Percentiles rank a stretch among this genome's conserved stretches.
These are phyloP conservation scores for Euwallacea similis DNA, from an alignment of 1,140 invertebrate genomes.

Conservation along the genomic window DNA sequence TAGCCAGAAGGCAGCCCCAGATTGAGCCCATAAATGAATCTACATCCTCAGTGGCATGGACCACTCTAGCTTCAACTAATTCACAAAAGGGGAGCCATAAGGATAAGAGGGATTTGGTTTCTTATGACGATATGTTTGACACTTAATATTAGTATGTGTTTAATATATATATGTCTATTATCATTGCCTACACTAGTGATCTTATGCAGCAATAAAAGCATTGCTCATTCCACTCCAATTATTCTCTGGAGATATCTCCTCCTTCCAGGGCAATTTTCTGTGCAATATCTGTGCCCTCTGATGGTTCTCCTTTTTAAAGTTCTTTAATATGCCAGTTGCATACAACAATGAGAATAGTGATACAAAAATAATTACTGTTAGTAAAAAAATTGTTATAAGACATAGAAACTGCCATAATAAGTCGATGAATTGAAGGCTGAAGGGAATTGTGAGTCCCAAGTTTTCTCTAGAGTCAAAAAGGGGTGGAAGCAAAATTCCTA, in stretches of 20 bases:
- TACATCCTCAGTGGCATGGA: conserved; percentile 77
- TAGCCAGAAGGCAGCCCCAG: conserved; percentile 79
- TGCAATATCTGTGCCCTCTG: conserved; percentile 34
- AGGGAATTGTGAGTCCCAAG: conserved; percentile 19
- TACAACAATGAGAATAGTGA: conserved; percentile 30
- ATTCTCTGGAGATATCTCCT: conserved; percentile 26
- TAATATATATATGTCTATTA: neutral
- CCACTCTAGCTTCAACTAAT: conserved; percentile 74
- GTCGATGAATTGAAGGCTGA: conserved; percentile 9
- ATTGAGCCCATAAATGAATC: conserved; percentile 79
- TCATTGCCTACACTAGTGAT: conserved; percentile 9
- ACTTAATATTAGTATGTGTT: conserved; percentile 7
- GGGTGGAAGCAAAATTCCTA: conserved; percentile 28
- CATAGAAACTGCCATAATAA: conserved; percentile 41
- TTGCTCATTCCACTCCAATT: conserved; percentile 21
- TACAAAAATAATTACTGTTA: conserved; percentile 23
- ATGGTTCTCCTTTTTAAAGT: conserved; percentile 34
- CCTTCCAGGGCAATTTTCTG: conserved; percentile 29
- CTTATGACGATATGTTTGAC: conserved; percentile 67
- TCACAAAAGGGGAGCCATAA: conserved; percentile 80
- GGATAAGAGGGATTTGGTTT: conserved; percentile 70
- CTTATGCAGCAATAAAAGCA: conserved; percentile 15
- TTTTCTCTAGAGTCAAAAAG: conserved; percentile 27
- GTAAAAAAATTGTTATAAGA: conserved; percentile 13
- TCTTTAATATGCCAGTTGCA: conserved; percentile 19